Evolutionary conservation across 2,113 vertebrate genomes (phyloP), one percentile per base, ranked within the genome.

Genomic region (Elachura formosa): DNA sequence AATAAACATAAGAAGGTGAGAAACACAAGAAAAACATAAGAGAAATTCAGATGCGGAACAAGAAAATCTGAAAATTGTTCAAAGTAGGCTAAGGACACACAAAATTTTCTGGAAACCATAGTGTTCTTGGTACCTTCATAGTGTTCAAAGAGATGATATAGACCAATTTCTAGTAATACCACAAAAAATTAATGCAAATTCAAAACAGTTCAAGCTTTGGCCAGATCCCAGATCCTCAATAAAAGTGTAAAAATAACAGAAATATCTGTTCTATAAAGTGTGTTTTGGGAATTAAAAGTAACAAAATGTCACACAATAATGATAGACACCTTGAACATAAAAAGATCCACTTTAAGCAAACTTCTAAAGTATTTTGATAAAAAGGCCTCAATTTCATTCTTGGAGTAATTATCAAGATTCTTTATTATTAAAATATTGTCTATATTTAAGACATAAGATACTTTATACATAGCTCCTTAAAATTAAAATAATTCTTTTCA

Each of bases 1-100:
- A 96, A 86, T 72, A 96, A 88, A 85, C 66, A 96, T 96, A 40
- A 85, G 95, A 95, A 95, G 75, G 84, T 93, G 93, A 95, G 78
- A 97, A 94, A 95, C 48, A 45, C 73, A 89, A 67, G 88, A 61
- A 93, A 92, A 90, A 90, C 45, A 52, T 45, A 66, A 45, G 36
- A 86, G 25, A 87, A 78, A 79, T 45, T 85, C 58, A 87, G 38
- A 73, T 0, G 1, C 6, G 23, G 41, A n/a, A 79, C 4, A 85
- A 73, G 43, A 85, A 91, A 93, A 83, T 34, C 31, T 77, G 43
- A 58, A 62, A 62, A 64, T 31, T 73, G 5, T 25, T 74, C 2
- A 28, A 75, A 69, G 17, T 64, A 79, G 36, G 61, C 36, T 79
- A 73, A 48, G 59, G 61, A 73, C 14, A 91, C 6, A 52, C 11